These are phyloP conservation scores for Kryptolebias ocellatus DNA, from an alignment of 2,797 vertebrate genomes.

Conservation along the genomic window DNA sequence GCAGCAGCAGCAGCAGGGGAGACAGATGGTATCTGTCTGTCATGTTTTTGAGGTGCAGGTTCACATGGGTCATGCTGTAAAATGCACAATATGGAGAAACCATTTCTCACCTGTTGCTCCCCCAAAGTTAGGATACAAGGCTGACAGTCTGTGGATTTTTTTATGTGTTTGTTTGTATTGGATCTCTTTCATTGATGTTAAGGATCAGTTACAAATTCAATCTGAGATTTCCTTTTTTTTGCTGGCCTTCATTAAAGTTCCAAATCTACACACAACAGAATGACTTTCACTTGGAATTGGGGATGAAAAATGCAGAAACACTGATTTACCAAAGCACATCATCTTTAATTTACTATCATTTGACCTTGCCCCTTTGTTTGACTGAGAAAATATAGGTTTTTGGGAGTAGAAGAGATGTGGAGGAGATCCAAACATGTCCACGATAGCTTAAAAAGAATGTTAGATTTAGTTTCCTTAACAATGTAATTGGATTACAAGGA, in stretches of 20 bases:
- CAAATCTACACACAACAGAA: no score
- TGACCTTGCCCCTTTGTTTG: no score
- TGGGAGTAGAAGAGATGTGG: no score
- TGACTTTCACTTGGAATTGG: no score
- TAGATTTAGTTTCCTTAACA: conserved; percentile 6
- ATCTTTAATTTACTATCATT: no score
- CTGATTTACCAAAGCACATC: no score
- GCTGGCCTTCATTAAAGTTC: no score
- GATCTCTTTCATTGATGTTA: conserved; percentile 38
- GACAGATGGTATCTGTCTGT: conserved; percentile 40
- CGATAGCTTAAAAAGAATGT: conserved; percentile 1
- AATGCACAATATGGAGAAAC: conserved; percentile 27
- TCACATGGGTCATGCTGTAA: conserved; percentile 31
- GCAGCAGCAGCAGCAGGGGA: conserved; percentile 21
- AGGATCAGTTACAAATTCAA: conserved; percentile 55
- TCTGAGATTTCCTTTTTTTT: conserved; percentile 36
- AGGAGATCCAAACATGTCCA: no score
- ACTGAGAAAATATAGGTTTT: no score
- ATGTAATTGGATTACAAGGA: conserved; percentile 16
- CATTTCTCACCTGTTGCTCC: conserved; percentile 33
- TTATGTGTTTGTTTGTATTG: not conserved
- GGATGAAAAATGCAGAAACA: no score
- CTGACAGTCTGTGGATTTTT: not conserved
- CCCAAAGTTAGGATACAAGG: not conserved
- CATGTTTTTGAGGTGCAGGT: conserved; percentile 26